Evolutionary conservation across 2,888 invertebrate species (phyloP).

Genomic region (Polietes domitor): DNA sequence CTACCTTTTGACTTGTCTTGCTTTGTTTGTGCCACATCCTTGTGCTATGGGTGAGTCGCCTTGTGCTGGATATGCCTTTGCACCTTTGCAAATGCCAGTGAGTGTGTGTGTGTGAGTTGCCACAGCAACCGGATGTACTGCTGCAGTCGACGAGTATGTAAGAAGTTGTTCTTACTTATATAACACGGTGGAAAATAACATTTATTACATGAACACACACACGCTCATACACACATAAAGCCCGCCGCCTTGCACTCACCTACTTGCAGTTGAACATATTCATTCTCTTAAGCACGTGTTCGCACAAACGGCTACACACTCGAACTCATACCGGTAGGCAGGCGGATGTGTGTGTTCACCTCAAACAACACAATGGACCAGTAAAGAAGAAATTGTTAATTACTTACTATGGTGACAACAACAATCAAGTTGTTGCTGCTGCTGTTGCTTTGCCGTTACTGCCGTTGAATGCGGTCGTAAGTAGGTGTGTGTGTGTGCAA

Average conservation of each 20-base stretch:
- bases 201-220: constrained; percentile 29
- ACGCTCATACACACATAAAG: background rate
- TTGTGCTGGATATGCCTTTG: background rate
- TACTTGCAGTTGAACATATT: constrained; percentile 20
- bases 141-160: constrained; percentile 54
- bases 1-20: constrained; percentile 20
- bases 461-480: constrained; percentile 65
- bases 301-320: constrained; percentile 12
- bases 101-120: constrained; percentile 59
- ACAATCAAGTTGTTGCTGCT: constrained; percentile 56
- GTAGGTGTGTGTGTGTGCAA: constrained; percentile 19
- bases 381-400: constrained; percentile 59
- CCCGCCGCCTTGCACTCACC: background rate
- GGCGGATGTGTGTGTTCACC: background rate
- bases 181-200: constrained; percentile 41
- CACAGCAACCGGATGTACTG: constrained; percentile 57
- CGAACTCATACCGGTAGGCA: constrained; percentile 23
- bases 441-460: constrained; percentile 19
- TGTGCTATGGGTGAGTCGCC: constrained; percentile 1
- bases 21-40: constrained; percentile 43
- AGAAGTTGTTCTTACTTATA: constrained; percentile 59
- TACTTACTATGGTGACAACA: constrained; percentile 64
- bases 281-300: background rate
- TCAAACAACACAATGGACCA: constrained; percentile 39
- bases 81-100: background rate